Percentiles rank a stretch among this genome's conserved stretches.
These are phyloP conservation scores for Anhinga anhinga DNA, from an alignment of 2,113 vertebrate species.

Conservation along the genomic window DNA sequence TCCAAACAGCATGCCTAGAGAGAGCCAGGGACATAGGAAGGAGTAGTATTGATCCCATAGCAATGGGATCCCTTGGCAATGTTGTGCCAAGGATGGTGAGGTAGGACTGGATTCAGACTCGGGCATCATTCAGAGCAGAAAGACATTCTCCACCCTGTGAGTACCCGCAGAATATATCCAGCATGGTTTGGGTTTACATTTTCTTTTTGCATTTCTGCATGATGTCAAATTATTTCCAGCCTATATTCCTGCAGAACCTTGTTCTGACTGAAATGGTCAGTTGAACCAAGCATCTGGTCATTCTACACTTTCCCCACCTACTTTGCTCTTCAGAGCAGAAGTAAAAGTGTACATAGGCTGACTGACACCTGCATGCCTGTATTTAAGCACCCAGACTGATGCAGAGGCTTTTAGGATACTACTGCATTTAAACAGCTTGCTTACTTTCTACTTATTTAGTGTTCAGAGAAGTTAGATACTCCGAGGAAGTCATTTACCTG, in stretches of 20 bases:
- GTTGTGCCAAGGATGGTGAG: neutral
- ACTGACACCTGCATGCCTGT: neutral
- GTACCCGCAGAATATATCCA: rapidly evolving
- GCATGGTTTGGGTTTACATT: neutral
- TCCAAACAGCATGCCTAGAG: neutral
- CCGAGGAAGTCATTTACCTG: neutral
- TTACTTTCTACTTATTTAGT: neutral
- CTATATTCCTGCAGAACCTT: neutral
- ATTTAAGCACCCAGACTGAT: neutral
- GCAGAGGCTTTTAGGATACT: neutral
- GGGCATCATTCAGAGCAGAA: neutral
- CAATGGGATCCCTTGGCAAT: neutral
- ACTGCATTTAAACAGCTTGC: neutral
- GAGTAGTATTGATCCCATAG: too few relatives aligned
- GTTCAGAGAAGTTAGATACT: neutral
- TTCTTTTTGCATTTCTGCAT: neutral
- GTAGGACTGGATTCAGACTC: neutral
- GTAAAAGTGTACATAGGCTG: neutral
- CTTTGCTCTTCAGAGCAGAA: neutral
- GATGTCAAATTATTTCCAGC: neutral
- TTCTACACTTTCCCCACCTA: neutral
- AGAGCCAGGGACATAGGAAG: too few relatives aligned
- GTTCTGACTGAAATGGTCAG: neutral
- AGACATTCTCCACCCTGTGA: neutral
- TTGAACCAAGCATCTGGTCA: neutral